Evolutionary conservation across 2,113 vertebrate genomes (phyloP).

Genomic region (Actenoides lindsayi): DNA sequence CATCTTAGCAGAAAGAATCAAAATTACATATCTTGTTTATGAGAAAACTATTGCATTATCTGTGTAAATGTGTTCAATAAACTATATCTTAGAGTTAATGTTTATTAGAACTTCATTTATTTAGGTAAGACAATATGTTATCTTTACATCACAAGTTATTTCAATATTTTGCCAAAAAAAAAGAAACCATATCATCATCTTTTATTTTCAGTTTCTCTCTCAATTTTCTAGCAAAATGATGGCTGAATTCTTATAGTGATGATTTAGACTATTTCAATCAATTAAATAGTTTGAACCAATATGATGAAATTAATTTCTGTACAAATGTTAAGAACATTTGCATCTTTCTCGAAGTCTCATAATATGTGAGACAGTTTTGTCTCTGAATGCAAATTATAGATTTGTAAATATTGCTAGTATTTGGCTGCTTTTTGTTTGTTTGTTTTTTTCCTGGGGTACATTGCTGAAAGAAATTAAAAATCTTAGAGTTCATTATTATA

Average conservation of each 20-base stretch:
- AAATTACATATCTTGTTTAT: not conserved
- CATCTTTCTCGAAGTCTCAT: not conserved
- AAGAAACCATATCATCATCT: not conserved
- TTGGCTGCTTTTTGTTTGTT: not conserved
- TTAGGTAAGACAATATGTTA: not conserved
- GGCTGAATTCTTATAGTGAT: not conserved
- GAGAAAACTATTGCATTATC: not conserved
- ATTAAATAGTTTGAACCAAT: not conserved
- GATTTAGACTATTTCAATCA: not conserved
- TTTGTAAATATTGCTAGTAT: fast-evolving
- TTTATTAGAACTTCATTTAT: not conserved
- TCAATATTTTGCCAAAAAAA: not conserved
- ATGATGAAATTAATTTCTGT: not conserved
- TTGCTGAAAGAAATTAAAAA: not conserved
- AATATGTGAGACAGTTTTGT: not conserved
- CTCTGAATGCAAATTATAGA: not conserved
- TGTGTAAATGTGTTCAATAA: not conserved
- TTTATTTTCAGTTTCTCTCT: not conserved
- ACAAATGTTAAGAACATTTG: not conserved
- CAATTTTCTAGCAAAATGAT: not conserved
- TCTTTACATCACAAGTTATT: not conserved
- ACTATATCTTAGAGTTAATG: not conserved
- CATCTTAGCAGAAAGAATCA: not conserved
- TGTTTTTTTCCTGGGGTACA: not conserved
- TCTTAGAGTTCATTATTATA: not conserved